Conservation (phyloP, 2,888 invertebrate species). For the Phrixothrix hirtus region DNA sequence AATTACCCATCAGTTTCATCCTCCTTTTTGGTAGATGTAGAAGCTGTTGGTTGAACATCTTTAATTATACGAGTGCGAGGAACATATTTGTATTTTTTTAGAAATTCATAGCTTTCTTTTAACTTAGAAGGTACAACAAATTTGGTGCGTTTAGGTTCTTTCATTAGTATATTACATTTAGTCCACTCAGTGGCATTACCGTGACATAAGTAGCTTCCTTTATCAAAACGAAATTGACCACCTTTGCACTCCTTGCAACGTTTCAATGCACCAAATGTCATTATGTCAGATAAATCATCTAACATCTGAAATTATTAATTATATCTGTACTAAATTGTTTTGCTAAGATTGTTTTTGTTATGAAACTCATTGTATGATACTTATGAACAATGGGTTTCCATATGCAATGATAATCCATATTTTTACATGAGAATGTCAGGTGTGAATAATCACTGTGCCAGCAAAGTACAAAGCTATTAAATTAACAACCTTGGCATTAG, state of each 20-base stretch:
- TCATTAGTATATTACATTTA: constrained; percentile 74
- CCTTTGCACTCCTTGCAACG: constrained; percentile 78
- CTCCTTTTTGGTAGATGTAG: constrained; percentile 60
- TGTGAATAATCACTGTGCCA: no score
- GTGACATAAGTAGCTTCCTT: constrained; percentile 79
- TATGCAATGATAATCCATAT: no score
- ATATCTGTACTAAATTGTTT: background rate
- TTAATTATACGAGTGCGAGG: constrained; percentile 63
- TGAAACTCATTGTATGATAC: no score
- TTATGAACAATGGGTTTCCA: no score
- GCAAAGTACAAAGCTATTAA: no score
- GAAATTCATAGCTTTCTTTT: constrained; percentile 60
- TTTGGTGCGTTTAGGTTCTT: constrained; percentile 71
- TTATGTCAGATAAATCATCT: constrained; percentile 78
- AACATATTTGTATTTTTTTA: constrained; percentile 66
- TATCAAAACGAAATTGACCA: constrained; percentile 71
- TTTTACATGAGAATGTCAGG: no score
- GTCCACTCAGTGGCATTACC: constrained; percentile 84
- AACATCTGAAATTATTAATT: constrained; percentile 61
- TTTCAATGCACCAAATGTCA: constrained; percentile 84
- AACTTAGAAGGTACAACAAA: constrained; percentile 71
- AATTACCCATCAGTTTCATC: constrained; percentile 48
- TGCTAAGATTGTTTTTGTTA: no score
- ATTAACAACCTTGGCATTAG: no score
- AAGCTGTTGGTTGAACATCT: constrained; percentile 58